These are phyloP conservation scores for Cephus spinipes DNA, from an alignment of 2,888 invertebrate species.

Conservation along the genomic window DNA sequence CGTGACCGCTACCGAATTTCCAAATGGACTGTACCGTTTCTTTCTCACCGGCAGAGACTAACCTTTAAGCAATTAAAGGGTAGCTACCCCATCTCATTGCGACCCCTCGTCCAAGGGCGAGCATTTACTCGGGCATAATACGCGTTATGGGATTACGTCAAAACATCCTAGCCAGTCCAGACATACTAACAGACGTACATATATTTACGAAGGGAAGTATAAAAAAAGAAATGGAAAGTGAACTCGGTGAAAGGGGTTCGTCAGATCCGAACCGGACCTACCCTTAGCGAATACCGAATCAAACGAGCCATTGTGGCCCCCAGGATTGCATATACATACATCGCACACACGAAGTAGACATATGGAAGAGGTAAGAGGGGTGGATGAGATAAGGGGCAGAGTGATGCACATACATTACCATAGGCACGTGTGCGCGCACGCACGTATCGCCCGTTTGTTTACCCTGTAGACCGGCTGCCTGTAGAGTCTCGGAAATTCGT, in stretches of 20 bases:
- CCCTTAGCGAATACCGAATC: slow-evolving; percentile 56
- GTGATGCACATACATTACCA: slow-evolving; percentile 13
- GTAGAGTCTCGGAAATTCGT: too few relatives aligned
- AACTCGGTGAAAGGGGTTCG: slow-evolving; percentile 36
- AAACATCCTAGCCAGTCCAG: slow-evolving; percentile 49
- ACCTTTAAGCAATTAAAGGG: slow-evolving; percentile 36
- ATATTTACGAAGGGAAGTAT: background rate
- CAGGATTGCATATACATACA: background rate
- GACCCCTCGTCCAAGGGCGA: slow-evolving; percentile 35
- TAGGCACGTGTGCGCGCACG: background rate
- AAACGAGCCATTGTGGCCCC: slow-evolving; percentile 52
- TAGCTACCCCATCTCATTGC: slow-evolving; percentile 1
- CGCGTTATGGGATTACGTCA: slow-evolving; percentile 63
- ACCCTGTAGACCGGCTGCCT: too few relatives aligned
- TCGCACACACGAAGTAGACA: background rate
- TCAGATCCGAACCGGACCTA: slow-evolving; percentile 33
- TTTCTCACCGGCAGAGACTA: slow-evolving; percentile 32
- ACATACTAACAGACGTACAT: background rate
- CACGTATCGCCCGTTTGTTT: too few relatives aligned
- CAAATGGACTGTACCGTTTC: background rate
- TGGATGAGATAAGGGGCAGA: background rate
- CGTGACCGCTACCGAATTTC: too few relatives aligned
- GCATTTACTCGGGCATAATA: slow-evolving; percentile 62
- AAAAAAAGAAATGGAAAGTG: slow-evolving; percentile 30
- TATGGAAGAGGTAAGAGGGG: background rate